Evolutionary conservation across 2,797 vertebrate species (phyloP).

Genomic region (Coilia nasus): DNA sequence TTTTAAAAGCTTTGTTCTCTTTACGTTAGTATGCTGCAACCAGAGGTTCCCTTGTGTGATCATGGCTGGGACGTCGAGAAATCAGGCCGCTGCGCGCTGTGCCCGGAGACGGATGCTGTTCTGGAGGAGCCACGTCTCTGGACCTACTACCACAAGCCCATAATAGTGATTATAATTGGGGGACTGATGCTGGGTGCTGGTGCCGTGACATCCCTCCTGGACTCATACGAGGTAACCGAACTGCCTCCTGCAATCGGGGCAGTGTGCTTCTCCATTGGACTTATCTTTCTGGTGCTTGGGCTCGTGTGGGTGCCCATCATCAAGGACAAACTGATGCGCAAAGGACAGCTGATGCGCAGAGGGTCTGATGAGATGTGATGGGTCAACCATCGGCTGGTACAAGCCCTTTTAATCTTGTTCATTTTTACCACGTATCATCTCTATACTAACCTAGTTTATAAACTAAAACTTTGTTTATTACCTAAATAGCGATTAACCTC

Average conservation of each 20-base stretch:
- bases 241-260: conserved; percentile 56
- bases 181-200: conserved; percentile 58
- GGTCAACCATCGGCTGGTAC: no score
- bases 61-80: not conserved
- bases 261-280: conserved; percentile 64
- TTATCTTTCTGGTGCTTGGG: conserved; percentile 70
- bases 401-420: not conserved
- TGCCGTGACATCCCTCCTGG: conserved; percentile 59
- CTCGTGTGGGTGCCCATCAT: conserved; percentile 69
- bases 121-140: conserved; percentile 46
- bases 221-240: conserved; percentile 36
- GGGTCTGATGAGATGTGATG: not conserved
- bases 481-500: no score
- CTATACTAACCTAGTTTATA: not conserved
- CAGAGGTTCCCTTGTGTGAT: not conserved
- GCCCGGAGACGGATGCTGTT: conserved; percentile 28
- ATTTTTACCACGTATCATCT: not conserved
- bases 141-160: conserved; percentile 68
- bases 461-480: no score
- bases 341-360: conserved; percentile 32
- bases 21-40: not conserved
- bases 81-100: conserved; percentile 31
- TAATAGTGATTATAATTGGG: conserved; percentile 63
- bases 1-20: not conserved
- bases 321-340: conserved; percentile 63